Evolutionary conservation across 1,140 invertebrate species (phyloP).

Genomic region (Zaprionus davidi): DNA sequence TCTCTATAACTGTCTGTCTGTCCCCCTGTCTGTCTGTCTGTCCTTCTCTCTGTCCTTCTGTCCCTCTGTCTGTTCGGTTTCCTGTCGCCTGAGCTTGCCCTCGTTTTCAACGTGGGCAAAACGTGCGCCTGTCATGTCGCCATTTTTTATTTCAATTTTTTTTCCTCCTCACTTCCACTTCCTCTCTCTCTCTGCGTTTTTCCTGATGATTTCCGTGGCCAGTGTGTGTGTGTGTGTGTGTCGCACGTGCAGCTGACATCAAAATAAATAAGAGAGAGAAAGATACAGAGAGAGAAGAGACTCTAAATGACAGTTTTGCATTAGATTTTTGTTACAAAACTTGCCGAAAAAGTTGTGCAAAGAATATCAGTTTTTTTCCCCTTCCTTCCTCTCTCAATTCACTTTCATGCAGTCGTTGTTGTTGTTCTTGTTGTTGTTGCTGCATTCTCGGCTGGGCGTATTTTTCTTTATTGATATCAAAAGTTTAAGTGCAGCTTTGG

Average conservation of each 20-base stretch:
- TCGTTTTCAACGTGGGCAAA: constrained; percentile 55
- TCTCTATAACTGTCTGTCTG: constrained; percentile 6
- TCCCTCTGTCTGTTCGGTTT: constrained; percentile 20
- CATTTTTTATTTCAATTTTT: constrained; percentile 53
- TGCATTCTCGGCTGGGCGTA: constrained; percentile 30
- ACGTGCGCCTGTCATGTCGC: constrained; percentile 66
- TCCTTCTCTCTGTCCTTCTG: background rate
- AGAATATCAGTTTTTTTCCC: constrained; percentile 38
- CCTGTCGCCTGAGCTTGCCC: constrained; percentile 40
- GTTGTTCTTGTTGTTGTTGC: constrained; percentile 28
- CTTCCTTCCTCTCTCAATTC: constrained; percentile 44
- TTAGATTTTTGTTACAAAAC: constrained; percentile 66
- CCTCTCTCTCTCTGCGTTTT: constrained; percentile 14
- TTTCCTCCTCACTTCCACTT: background rate
- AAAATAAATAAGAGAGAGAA: constrained; percentile 71
- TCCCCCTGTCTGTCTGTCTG: constrained; percentile 16
- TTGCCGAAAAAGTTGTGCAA: constrained; percentile 41
- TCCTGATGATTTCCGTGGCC: constrained; percentile 56
- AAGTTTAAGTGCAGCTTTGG: constrained; percentile 82
- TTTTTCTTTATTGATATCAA: constrained; percentile 74
- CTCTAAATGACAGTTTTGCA: constrained; percentile 81
- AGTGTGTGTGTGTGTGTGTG: constrained; percentile 22
- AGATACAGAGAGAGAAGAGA: background rate
- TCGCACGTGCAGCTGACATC: constrained; percentile 76
- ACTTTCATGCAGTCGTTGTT: constrained; percentile 52